These are phyloP conservation scores for Linnaemya vulpina DNA, from an alignment of 2,888 invertebrate genomes.

Conservation along the genomic window DNA sequence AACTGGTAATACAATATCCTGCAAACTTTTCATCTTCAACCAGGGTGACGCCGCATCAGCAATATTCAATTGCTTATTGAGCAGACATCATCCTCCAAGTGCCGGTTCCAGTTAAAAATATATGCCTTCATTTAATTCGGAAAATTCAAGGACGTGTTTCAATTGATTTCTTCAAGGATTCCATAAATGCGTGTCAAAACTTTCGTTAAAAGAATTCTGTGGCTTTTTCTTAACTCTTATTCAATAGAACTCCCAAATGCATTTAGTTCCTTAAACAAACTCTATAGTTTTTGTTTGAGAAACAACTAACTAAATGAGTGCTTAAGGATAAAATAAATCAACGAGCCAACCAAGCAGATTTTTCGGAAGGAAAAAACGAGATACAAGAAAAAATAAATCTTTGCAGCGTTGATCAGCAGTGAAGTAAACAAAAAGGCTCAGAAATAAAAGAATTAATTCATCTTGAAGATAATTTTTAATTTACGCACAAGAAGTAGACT, in stretches of 20 bases:
- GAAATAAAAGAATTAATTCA: background rate
- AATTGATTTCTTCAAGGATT: too few species aligned
- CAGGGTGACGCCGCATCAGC: too few species aligned
- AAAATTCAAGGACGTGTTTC: too few species aligned
- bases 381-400: slow-evolving; percentile 9
- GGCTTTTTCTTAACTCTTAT: background rate
- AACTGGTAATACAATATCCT: too few species aligned
- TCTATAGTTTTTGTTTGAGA: slow-evolving; percentile 18
- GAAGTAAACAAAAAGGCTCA: background rate
- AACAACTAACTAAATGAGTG: background rate
- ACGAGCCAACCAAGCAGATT: background rate
- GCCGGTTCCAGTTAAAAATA: background rate
- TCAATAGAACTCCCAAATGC: slow-evolving; percentile 10
- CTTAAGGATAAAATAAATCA: background rate
- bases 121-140: too few species aligned
- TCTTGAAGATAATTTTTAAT: too few species aligned
- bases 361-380: background rate
- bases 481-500: too few species aligned
- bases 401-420: background rate
- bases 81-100: too few species aligned
- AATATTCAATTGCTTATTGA: too few species aligned
- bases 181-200: background rate
- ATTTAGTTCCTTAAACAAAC: slow-evolving; percentile 32
- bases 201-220: background rate
- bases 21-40: too few species aligned